These are phyloP conservation scores for Anastrepha ludens DNA, from an alignment of 1,140 invertebrate species.

Conservation along the genomic window DNA sequence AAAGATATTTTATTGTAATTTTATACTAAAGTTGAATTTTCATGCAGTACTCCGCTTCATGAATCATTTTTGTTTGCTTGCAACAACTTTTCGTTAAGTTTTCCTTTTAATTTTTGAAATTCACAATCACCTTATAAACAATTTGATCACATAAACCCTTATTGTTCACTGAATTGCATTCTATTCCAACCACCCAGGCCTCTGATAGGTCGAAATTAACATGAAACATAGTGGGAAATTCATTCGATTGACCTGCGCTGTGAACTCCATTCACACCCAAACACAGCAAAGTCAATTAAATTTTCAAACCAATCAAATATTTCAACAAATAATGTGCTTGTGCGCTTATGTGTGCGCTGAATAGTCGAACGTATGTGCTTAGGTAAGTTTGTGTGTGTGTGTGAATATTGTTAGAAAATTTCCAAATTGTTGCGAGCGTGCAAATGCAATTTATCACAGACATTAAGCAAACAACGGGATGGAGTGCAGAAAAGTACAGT, in stretches of 20 bases:
- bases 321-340: not conserved
- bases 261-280: slow-evolving; percentile 38
- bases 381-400: too few species aligned
- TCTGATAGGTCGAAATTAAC: not conserved
- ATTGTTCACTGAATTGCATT: not conserved
- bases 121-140: not conserved
- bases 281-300: slow-evolving; percentile 40
- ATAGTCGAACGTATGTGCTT: too few species aligned
- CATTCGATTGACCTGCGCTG: not conserved
- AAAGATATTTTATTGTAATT: too few species aligned
- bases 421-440: slow-evolving; percentile 22
- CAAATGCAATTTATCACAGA: slow-evolving; percentile 46
- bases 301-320: slow-evolving; percentile 2
- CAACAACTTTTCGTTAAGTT: too few species aligned
- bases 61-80: too few species aligned
- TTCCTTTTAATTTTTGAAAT: too few species aligned
- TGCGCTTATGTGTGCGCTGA: too few species aligned
- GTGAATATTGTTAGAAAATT: slow-evolving; percentile 9
- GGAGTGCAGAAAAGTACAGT: not conserved
- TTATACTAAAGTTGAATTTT: too few species aligned
- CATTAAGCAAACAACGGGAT: not conserved
- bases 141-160: not conserved
- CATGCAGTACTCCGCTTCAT: too few species aligned
- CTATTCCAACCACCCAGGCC: not conserved
- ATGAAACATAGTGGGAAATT: not conserved